Base-by-base conservation (phyloP, 2,113 vertebrate genomes). In the Corynorhinus townsendii region DNA sequence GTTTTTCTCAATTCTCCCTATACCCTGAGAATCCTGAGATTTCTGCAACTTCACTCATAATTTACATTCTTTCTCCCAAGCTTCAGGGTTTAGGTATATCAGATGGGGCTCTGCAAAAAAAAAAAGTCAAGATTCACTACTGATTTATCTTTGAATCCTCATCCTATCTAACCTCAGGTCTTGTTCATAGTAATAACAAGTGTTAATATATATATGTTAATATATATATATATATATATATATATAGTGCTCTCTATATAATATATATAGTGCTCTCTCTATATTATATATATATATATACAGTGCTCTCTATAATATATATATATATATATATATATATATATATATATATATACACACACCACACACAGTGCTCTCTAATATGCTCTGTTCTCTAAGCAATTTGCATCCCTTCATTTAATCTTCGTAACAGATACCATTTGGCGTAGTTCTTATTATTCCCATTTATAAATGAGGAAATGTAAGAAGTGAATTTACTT, bases 1-100 rank as follows among this genome's bases (percentile, higher is more conserved):
- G 3, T 71, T 89, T 89, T 93, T 94, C 33, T 76, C n/a, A 76
- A 19, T 95, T 94, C 12, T 95, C 33, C 15, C 4, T 86, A 20
- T 47, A 81, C 28, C 26, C 45, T 19, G 26, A 92, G 38, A 47
- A 54, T 92, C 30, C n/a, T 92, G 40, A 91, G 87, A 92, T 86
- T 89, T 96, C 54, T 92, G 45, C 2, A 71, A 43, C 47, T 89
- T 94, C 45, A 92, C 17, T 93, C 3, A 89, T 54, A 95, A 91
- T 94, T 33, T 93, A 5, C 30, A 38, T 64, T 68, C 19, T 92
- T 69, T 81, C 26, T 94, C 33, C 62, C 26, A 86, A 33, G 17
- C 35, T 89, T 88, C 35, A 86, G 54, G 49, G 16, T 93, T 85
- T 85, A 88, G 35, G 40, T 71, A 73, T 71, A 75, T 73, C 30